Evolutionary conservation across 2,113 vertebrate species (phyloP).

Genomic region (Hyaena hyaena): DNA sequence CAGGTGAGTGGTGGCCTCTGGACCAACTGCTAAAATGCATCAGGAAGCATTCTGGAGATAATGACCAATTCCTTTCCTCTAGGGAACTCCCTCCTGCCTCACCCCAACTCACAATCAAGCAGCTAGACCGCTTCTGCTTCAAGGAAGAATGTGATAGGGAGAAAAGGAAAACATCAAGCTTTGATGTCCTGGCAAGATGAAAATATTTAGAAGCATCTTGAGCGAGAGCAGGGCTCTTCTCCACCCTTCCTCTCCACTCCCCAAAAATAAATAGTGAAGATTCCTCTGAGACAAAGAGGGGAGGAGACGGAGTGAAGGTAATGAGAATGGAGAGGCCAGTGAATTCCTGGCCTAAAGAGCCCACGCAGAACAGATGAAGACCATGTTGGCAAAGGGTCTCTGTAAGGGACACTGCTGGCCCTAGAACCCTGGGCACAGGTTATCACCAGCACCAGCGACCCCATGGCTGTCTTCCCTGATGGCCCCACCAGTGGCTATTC

Average conservation of each 20-base stretch:
- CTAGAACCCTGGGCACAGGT: not conserved
- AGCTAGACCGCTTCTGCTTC: not conserved
- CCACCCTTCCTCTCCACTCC: not conserved
- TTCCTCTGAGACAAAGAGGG: not conserved
- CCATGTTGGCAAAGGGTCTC: not conserved
- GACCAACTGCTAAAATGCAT: not conserved
- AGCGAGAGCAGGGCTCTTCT: conserved; percentile 23
- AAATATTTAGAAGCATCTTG: conserved; percentile 57
- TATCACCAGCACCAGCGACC: not conserved
- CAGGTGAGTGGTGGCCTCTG: not conserved
- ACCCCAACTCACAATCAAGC: not conserved
- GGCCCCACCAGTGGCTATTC: not conserved
- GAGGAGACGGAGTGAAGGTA: not conserved
- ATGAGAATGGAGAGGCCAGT: not conserved
- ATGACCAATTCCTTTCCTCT: not conserved
- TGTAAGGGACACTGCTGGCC: not conserved
- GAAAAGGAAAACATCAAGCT: conserved; percentile 26
- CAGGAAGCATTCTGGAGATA: not conserved
- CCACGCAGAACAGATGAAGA: not conserved
- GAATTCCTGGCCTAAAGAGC: too few relatives aligned
- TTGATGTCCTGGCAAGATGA: conserved; percentile 51
- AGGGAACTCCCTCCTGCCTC: not conserved
- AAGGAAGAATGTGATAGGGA: not conserved
- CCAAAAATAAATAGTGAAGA: conserved; percentile 34
- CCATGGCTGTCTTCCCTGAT: not conserved